Base-by-base conservation (phyloP, 2,113 vertebrate genomes). In the Takifugu bimaculatus region DNA sequence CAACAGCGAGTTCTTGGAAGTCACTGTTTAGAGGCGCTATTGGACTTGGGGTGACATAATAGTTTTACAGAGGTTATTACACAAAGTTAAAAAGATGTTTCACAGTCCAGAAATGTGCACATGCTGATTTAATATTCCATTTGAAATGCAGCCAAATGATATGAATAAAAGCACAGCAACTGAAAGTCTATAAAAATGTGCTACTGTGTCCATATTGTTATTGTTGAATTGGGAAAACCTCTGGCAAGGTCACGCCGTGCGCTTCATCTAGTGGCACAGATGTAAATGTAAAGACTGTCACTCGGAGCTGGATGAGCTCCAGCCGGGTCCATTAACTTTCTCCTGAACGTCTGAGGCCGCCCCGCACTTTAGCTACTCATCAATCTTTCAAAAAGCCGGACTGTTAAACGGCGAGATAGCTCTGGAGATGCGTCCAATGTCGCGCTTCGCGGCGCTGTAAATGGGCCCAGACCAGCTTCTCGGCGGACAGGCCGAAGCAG, bases 371-470 rank as follows among this genome's bases (percentile, higher is more conserved):
- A 43, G 32, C 70, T 55, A 29, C 74, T 66, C 78, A 88, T 88
- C 70, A 85, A 77, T 85, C 68, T 84, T 88, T 88, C 44, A 87
- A 20, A 20, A 20, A 20, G 20, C 20, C 20, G 61, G 64, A 64
- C 50, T 50, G 72, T 53, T 49, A 72, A 29, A 75, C 59, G 48
- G 60, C 58, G 35, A 70, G 63, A 63, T 72, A 77, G 72, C 63
- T 44, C 63, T 29, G 59, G 56, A 75, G 53, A 59, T 74, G 58
- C 66, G 57, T 75, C 49, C 20, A 20, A 20, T 20, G 20, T 20
- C 20, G 20, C 20, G 20, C 20, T 39, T 39, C 35, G 52, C 50
- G 39, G 58, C 52, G 60, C 70, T 67, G 65, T 66, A 70, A 74
- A 72, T 60, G 66, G 62, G 69, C 73, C 15, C 35, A 63, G 71